Conservation (phyloP, 2,113 vertebrate genomes). For the Myxocyprinus asiaticus region DNA sequence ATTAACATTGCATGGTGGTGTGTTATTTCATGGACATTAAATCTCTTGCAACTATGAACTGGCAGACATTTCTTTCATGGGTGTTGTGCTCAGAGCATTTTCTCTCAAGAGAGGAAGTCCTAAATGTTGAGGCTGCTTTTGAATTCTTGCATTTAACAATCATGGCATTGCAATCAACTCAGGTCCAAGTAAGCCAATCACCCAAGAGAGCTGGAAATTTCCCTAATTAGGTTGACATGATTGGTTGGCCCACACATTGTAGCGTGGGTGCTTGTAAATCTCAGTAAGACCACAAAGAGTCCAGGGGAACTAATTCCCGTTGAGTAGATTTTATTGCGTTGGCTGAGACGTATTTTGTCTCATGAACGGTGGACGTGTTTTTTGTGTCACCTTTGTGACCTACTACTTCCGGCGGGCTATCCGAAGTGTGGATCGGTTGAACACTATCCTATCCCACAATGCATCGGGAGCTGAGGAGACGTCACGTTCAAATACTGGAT, state of each 20-base stretch:
- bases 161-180: not conserved
- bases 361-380: not conserved
- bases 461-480: no score
- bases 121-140: not conserved
- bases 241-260: not conserved
- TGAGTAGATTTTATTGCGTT: not conserved
- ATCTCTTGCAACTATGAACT: no score
- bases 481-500: no score
- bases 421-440: no score
- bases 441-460: no score
- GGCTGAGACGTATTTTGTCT: not conserved
- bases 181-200: not conserved
- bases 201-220: constrained; percentile 2
- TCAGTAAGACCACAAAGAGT: not conserved
- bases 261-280: constrained; percentile 4
- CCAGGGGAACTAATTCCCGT: not conserved
- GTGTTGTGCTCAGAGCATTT: not conserved
- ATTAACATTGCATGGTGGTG: no score
- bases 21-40: not conserved
- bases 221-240: not conserved
- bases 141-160: not conserved
- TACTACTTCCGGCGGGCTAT: no score
- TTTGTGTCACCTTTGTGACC: not conserved
- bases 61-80: not conserved
- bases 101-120: not conserved